Conservation (phyloP, 2,888 invertebrate species). For the Archaeoteleia sp. region DNA sequence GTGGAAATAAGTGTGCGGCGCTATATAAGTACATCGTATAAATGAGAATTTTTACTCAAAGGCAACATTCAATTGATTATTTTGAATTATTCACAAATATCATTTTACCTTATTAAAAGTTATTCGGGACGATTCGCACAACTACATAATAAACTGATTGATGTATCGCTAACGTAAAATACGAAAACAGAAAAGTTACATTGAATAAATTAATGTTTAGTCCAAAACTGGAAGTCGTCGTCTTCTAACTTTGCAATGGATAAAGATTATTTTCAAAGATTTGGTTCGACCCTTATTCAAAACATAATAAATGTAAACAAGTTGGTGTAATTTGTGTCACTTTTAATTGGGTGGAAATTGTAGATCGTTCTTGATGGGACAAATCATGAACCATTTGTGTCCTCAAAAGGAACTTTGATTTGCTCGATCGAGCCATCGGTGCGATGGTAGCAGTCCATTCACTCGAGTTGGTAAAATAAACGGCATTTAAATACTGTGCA, state of each 20-base stretch:
- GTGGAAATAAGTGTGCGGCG: slow-evolving; percentile 38
- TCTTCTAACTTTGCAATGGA: no score
- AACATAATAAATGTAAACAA: no score
- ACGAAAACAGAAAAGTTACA: background rate
- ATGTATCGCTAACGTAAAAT: no score
- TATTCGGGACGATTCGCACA: background rate
- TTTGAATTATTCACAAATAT: slow-evolving; percentile 42
- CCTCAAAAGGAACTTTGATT: slow-evolving; percentile 17
- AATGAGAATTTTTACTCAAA: slow-evolving; percentile 34
- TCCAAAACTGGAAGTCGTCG: no score
- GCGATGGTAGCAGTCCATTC: slow-evolving; percentile 1
- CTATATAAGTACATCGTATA: slow-evolving; percentile 43
- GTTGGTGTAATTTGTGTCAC: no score
- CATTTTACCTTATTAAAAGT: slow-evolving; percentile 21
- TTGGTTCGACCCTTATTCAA: no score
- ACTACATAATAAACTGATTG: no score
- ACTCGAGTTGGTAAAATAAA: slow-evolving; percentile 25
- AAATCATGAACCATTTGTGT: background rate
- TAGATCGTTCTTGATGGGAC: no score
- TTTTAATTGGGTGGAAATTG: no score
- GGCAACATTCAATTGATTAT: slow-evolving; percentile 27
- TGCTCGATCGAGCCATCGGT: slow-evolving; percentile 21
- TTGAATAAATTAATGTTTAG: no score
- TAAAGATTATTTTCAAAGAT: no score
- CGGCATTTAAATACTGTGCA: slow-evolving; percentile 48